A percentile compares a stretch with the other conserved stretches of the same genome.
These are phyloP conservation scores for Heliocidaris tuberculata DNA, from an alignment of 35 echinoderm and acorn worm genomes.

Conservation along the genomic window DNA sequence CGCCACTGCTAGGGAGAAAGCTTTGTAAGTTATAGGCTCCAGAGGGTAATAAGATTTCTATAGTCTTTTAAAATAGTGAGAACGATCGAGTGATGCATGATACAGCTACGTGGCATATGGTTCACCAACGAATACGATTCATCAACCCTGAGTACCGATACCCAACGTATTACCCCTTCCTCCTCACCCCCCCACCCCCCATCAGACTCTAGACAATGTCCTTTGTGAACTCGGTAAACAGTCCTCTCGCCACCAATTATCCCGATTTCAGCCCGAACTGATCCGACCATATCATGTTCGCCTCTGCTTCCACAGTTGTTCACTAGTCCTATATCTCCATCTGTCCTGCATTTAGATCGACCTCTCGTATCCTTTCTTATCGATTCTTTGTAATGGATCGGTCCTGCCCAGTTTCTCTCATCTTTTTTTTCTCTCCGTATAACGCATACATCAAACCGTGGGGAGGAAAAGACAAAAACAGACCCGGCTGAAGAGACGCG, in stretches of 20 bases:
- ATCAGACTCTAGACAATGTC: background rate
- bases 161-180: background rate
- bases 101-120: too few relatives aligned
- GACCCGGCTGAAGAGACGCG: background rate
- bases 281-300: background rate
- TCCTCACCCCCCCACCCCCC: background rate
- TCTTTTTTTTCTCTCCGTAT: background rate
- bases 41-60: too few relatives aligned
- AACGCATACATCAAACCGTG: background rate
- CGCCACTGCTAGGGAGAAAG: too few relatives aligned
- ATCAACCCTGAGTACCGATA: too few relatives aligned
- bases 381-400: background rate
- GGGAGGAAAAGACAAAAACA: background rate
- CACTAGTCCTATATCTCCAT: conserved; percentile 7
- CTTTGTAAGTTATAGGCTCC: too few relatives aligned
- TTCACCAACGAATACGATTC: too few relatives aligned
- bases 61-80: too few relatives aligned
- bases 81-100: too few relatives aligned
- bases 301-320: background rate
- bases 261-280: background rate
- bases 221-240: background rate
- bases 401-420: background rate
- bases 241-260: background rate
- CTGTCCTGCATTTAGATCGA: background rate
- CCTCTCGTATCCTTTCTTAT: background rate